Base-by-base conservation (phyloP, 2,113 vertebrate genomes). In the Panthera leo region DNA sequence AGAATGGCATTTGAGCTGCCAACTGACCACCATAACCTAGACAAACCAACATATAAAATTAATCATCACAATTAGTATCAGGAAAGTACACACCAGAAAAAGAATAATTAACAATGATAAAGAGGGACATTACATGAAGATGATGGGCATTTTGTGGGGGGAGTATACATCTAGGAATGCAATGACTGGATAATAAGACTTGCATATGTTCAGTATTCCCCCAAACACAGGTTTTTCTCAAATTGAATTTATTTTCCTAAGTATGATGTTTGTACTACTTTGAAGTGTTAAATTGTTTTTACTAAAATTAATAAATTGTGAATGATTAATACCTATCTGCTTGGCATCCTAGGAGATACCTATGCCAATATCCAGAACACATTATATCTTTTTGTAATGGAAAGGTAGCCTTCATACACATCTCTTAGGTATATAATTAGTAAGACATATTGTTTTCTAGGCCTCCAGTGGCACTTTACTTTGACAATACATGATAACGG, bases 221-320 rank as follows among this genome's bases (percentile, higher is more conserved):
- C 39, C 51, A 90, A 70, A 70, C 36, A 61, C 5, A 93, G 6
- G 25, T 78, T n/a, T 78, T 89, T 92, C 61, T 78, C 29, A 87
- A 48, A 29, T 80, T 25, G 48, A 94, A 78, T 88, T 39, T 97
- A 79, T 84, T 65, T 94, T 55, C 73, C n/a, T 87, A 39, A 84
- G 5, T 48, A 63, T 91, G 27, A 31, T 0, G 65, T 88, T 70
- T 94, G 3, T 58, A 61, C 39, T 92, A 68, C 5, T 29, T 63
- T 92, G 6, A 92, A 68, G 27, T 15, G 7, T 76, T 94, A 55
- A 87, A 65, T 23, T 76, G 68, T 51, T 34, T 11, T 25, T 55
- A 93, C 58, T 91, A 51, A 87, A 58, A 11, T 36, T 83, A 21
- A 70, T 18, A 68, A 68, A 42, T 70, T 25, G 19, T 42, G 29